A percentile compares a stretch with the other conserved stretches of the same genome.
Evolutionary conservation across 2,797 vertebrate species (phyloP).

Genomic region (Parauchenoglanis ngamensis): DNA sequence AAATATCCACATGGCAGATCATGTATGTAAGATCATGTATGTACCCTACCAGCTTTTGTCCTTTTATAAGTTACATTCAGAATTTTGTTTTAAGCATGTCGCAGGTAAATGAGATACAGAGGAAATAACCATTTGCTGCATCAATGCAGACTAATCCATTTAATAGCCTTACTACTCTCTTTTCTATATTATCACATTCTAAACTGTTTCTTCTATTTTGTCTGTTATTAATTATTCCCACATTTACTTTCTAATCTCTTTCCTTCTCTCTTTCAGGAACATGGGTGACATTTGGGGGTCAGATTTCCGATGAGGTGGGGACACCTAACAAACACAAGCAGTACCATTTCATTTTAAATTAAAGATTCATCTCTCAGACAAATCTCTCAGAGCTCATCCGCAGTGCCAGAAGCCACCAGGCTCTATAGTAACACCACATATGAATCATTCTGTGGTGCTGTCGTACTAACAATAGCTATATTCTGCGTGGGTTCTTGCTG

Average conservation of each 20-base stretch:
- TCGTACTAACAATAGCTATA: constrained; percentile 55
- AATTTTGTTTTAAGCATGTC: neutral
- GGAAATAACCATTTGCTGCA: neutral
- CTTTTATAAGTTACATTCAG: neutral
- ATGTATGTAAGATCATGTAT: neutral
- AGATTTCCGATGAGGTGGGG: constrained; percentile 96
- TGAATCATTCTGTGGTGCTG: constrained; percentile 43
- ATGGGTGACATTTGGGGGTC: constrained; percentile 97
- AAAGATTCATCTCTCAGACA: neutral
- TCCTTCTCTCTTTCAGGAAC: constrained; percentile 78
- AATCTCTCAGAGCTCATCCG: neutral
- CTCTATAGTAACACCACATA: constrained; percentile 35
- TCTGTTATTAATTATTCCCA: neutral
- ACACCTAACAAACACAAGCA: neutral
- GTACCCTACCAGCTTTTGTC: neutral
- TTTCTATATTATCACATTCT: neutral
- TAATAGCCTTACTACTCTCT: neutral
- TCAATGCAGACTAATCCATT: neutral
- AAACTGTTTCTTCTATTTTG: neutral
- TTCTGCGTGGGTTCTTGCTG: constrained; percentile 39
- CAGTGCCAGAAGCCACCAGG: neutral
- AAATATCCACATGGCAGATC: neutral
- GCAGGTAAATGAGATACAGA: neutral
- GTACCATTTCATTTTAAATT: neutral
- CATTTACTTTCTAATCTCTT: neutral